Base-by-base conservation (phyloP, 1,140 invertebrate species). In the Brachionus paranguensis region DNA sequence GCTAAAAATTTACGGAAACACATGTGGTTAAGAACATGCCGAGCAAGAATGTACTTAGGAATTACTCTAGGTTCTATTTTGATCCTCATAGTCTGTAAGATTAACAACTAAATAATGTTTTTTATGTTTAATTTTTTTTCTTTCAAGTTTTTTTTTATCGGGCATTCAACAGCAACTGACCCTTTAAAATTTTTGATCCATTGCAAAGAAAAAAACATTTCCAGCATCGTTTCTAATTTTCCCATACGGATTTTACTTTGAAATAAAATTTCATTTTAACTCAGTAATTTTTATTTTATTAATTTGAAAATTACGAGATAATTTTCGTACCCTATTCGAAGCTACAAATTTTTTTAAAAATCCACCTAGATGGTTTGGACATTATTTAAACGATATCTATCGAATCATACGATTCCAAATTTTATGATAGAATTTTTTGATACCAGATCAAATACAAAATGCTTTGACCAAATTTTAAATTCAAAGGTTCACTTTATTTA, bases 391-490 rank as follows among this genome's bases (percentile, higher is more conserved):
- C 11, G 43, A 76, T 12, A 20, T 14, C 6, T 68, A 12, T 81
- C 78, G n/a, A 45, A 8, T 14, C 17, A 60, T 12, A 4, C 37
- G 5, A 43, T 81, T 41, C 78, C 78, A 2, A 11, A 12, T 14
- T 64, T 37, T 64, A 81, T 81, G 78, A 81, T 17, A 37, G 53
- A 81, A 68, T 37, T 81, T 45, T 81, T 81, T 64, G 53, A 81
- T 17, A 29, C 55, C 4, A 24, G 78, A 64, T 37, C 53, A 14
- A 60, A n/a, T 0, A 14, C 37, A 45, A 55, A 64, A 43, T 60
- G 78, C 12, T 81, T 81, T 47, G 78, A 81, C 29, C 20, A n/a
- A 64, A 14, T 81, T n/a, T 81, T 81, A 6, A 60, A 60, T 45
- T 64, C 53, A 27, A 64, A 81, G 64, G 78, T 72, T 68, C 37